Evolutionary conservation across 2,113 vertebrate genomes (phyloP).

Genomic region (Prunella fulvescens): DNA sequence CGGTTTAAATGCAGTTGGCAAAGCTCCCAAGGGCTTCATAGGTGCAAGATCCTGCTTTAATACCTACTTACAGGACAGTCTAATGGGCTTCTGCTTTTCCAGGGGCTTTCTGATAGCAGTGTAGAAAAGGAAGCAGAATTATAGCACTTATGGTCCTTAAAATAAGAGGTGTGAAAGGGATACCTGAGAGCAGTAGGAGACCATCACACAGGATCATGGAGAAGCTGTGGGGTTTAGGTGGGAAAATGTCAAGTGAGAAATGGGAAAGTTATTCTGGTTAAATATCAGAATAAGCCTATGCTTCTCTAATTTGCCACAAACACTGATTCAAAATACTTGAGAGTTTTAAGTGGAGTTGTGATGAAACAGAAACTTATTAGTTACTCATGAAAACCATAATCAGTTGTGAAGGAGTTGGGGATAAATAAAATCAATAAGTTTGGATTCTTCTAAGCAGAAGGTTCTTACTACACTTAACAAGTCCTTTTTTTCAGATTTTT

Average conservation of each 20-base stretch:
- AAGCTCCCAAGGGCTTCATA: neutral
- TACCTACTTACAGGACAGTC: neutral
- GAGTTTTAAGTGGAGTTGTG: neutral
- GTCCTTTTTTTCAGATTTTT: neutral
- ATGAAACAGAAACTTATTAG: neutral
- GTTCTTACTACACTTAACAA: neutral
- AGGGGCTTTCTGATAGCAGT: neutral
- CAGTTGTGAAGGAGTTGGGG: neutral
- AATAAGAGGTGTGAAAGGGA: neutral
- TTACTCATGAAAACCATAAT: neutral
- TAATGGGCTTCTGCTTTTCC: neutral
- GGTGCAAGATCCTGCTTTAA: neutral
- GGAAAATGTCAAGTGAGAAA: neutral
- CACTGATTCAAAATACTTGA: neutral
- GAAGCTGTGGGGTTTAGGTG: neutral
- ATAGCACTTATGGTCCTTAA: neutral
- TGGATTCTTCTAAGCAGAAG: neutral
- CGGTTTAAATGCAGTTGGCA: neutral
- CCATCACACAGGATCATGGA: neutral
- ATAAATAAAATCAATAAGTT: neutral
- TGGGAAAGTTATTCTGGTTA: neutral
- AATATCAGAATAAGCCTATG: neutral
- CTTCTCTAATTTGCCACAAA: neutral
- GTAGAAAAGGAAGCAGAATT: neutral
- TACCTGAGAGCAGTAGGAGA: neutral